phyloP scores from a whole-genome alignment of 1,140 invertebrate species.

The Apocrypta bakeri region DNA sequence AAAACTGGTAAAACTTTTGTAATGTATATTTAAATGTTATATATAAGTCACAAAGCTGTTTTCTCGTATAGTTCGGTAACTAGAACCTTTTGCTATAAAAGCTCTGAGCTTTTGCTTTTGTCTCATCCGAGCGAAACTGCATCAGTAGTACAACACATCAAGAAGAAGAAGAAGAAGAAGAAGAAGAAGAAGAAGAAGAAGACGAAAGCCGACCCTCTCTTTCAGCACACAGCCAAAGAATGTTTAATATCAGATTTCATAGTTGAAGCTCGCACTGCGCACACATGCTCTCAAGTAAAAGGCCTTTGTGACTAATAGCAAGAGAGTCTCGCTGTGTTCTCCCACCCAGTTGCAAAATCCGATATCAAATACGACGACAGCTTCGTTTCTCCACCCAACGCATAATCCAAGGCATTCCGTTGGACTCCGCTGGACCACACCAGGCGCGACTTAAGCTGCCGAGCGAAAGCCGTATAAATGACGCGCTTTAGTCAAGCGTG shows the following conservation, averaged over 20 bases:
- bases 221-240: constrained; percentile 67
- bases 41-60: too few species aligned
- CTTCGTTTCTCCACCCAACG: constrained; percentile 67
- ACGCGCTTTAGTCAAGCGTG: constrained; percentile 52
- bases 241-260: constrained; percentile 74
- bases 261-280: constrained; percentile 53
- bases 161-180: constrained; percentile 14
- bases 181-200: not conserved
- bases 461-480: constrained; percentile 60
- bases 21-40: too few species aligned
- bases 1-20: too few species aligned
- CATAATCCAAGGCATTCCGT: constrained; percentile 65
- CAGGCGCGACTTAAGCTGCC: constrained; percentile 49
- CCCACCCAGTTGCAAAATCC: constrained; percentile 61
- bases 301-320: not conserved
- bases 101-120: not conserved
- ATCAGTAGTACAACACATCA: constrained; percentile 47
- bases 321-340: not conserved
- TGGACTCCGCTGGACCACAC: constrained; percentile 43
- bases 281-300: constrained; percentile 38
- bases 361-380: constrained; percentile 71
- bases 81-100: not conserved
- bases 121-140: constrained; percentile 6
- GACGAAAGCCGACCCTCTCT: constrained; percentile 58
- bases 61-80: not conserved